A percentile compares a stretch with the other conserved stretches of the same genome.
Evolutionary conservation across 2,888 invertebrate genomes (phyloP).

Genomic region (Resseliella maxima): DNA sequence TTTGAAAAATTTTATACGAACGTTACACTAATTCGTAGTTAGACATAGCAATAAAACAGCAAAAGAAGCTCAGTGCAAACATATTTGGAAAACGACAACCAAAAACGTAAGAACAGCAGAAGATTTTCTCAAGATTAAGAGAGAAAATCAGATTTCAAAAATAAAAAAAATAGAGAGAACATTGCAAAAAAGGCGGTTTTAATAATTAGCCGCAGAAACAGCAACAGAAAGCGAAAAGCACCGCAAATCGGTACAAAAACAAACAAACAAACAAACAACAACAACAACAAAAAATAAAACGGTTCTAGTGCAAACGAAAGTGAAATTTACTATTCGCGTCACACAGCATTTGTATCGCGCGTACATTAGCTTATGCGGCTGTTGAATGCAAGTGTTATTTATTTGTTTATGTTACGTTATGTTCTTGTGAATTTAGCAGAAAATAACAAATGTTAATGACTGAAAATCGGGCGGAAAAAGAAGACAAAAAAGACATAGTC

Average conservation of each 20-base stretch:
- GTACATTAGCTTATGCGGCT: not conserved
- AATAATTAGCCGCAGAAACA: slow-evolving; percentile 2
- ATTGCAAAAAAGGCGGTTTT: not conserved
- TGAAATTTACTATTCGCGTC: slow-evolving; percentile 28
- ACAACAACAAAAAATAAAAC: not conserved
- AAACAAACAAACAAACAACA: not conserved
- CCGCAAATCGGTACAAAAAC: not conserved
- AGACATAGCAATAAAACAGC: slow-evolving; percentile 42
- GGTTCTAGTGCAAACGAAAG: slow-evolving; percentile 54
- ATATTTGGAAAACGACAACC: not conserved
- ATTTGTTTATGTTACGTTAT: slow-evolving; percentile 27
- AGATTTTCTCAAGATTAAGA: not conserved
- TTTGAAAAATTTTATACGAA: not conserved
- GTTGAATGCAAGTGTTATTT: slow-evolving; percentile 32
- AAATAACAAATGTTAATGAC: not conserved
- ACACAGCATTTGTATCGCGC: not conserved
- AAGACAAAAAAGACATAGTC: not conserved
- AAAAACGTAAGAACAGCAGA: not conserved
- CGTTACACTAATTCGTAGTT: slow-evolving; percentile 27
- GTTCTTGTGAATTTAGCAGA: not conserved
- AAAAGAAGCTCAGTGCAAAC: not conserved
- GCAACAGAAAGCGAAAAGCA: slow-evolving; percentile 12
- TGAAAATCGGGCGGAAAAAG: not conserved
- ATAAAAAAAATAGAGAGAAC: too few species aligned
- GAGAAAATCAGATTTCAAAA: not conserved